phyloP scores from a whole-genome alignment of 2,113 vertebrate species.

The Xerus inauris region DNA sequence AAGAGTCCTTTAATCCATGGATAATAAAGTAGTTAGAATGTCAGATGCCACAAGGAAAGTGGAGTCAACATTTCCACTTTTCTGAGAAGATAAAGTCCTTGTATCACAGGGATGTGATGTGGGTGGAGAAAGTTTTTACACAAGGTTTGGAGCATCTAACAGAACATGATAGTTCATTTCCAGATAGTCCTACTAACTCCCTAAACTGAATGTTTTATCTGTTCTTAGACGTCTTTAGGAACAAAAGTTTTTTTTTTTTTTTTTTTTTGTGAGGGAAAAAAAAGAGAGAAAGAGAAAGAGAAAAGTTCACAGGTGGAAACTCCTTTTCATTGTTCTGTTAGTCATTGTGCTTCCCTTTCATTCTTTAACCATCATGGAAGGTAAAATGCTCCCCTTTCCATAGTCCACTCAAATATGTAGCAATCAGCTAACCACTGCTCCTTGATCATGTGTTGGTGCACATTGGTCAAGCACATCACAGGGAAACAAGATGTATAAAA shows the following conservation, averaged over 20 bases:
- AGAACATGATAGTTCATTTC: background rate
- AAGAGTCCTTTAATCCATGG: background rate
- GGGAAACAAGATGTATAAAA: background rate
- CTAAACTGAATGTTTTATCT: slow-evolving; percentile 4
- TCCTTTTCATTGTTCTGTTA: background rate
- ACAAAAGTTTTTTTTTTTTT: background rate
- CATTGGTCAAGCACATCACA: background rate
- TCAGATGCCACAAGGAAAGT: background rate
- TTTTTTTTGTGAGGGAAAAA: background rate
- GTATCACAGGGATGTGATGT: background rate
- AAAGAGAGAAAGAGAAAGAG: background rate
- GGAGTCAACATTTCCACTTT: background rate
- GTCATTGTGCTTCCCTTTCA: background rate
- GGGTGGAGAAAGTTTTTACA: background rate
- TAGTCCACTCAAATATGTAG: background rate
- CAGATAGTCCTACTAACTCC: background rate
- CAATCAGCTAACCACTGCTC: slow-evolving; percentile 1
- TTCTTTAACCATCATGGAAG: background rate
- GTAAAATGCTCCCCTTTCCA: background rate
- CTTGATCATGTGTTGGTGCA: background rate
- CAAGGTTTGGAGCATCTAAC: background rate
- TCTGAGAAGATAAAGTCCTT: background rate
- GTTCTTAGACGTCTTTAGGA: background rate
- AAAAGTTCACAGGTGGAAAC: background rate
- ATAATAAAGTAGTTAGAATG: background rate